Percentiles rank a stretch among this genome's conserved stretches.
Conservation (phyloP, 2,797 vertebrate genomes). For the Chiloscyllium punctatum region DNA sequence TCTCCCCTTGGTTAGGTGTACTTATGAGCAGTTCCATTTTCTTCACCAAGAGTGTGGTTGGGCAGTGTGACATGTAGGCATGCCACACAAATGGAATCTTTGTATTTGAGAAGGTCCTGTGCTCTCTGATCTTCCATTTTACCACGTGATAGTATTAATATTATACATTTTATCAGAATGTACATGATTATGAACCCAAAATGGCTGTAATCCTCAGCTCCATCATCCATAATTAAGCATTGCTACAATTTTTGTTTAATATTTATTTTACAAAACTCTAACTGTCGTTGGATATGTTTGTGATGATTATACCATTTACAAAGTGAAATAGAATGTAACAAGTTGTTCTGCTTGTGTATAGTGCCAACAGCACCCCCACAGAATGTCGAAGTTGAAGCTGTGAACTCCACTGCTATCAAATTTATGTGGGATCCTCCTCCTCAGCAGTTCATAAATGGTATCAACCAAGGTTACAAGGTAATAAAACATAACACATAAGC, state of each 20-base stretch:
- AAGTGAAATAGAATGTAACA: not conserved
- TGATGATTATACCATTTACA: not conserved
- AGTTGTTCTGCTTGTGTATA: slow-evolving; percentile 45
- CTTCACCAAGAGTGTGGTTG: not conserved
- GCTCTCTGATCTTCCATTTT: not conserved
- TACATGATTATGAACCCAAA: not conserved
- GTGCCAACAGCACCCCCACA: slow-evolving; percentile 91
- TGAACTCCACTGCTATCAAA: slow-evolving; percentile 83
- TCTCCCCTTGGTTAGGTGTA: not conserved
- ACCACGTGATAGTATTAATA: not conserved
- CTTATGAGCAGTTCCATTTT: not conserved
- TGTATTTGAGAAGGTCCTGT: not conserved
- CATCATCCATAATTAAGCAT: not conserved
- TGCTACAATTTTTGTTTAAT: not conserved
- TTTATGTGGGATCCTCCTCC: slow-evolving; percentile 89
- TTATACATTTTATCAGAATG: not conserved
- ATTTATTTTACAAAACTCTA: not conserved
- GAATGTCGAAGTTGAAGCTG: slow-evolving; percentile 71
- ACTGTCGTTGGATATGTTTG: not conserved
- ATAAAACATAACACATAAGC: slow-evolving; percentile 16
- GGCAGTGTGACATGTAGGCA: not conserved
- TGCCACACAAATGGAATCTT: not conserved
- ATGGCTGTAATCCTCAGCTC: not conserved
- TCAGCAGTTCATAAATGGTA: slow-evolving; percentile 92
- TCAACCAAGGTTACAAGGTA: slow-evolving; percentile 97